Evolutionary conservation across 2,888 invertebrate species (phyloP).

Genomic region (Callyntrura guangdongensis): DNA sequence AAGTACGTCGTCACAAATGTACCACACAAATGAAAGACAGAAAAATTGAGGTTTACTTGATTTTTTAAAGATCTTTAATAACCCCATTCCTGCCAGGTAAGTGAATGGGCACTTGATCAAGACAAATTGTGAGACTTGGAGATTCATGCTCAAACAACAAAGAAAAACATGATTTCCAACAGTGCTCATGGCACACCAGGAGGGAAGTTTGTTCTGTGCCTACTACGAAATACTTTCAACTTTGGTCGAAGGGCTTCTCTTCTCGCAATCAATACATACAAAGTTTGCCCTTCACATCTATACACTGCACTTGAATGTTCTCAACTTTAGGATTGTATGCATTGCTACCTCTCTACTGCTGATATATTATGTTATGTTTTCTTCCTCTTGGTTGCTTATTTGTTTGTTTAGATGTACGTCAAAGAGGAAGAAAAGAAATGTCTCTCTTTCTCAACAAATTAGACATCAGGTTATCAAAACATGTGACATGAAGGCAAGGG

Average conservation of each 20-base stretch:
- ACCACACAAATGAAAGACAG: not conserved
- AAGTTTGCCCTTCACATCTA: not conserved
- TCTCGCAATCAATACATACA: not conserved
- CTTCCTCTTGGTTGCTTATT: constrained; percentile 35
- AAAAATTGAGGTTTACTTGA: not conserved
- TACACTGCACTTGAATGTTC: not conserved
- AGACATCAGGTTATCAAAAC: constrained; percentile 73
- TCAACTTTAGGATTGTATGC: constrained; percentile 11
- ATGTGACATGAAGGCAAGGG: constrained; percentile 54
- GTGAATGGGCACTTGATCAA: constrained; percentile 52
- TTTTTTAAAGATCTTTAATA: constrained; percentile 32
- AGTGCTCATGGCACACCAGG: not conserved
- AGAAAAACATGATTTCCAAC: not conserved
- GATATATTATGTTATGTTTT: no score
- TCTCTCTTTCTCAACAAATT: constrained; percentile 74
- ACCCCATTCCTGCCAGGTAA: constrained; percentile 3
- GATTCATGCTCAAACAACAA: not conserved
- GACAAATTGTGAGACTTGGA: constrained; percentile 60
- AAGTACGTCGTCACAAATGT: no score
- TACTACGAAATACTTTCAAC: not conserved
- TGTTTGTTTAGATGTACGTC: constrained; percentile 69
- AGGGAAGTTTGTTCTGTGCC: not conserved
- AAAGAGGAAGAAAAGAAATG: constrained; percentile 73
- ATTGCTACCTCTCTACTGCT: not conserved
- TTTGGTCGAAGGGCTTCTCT: not conserved